Evolutionary conservation across 2,888 invertebrate genomes (phyloP), one percentile per base, ranked within the genome.

Genomic region (Pinctada fucata): DNA sequence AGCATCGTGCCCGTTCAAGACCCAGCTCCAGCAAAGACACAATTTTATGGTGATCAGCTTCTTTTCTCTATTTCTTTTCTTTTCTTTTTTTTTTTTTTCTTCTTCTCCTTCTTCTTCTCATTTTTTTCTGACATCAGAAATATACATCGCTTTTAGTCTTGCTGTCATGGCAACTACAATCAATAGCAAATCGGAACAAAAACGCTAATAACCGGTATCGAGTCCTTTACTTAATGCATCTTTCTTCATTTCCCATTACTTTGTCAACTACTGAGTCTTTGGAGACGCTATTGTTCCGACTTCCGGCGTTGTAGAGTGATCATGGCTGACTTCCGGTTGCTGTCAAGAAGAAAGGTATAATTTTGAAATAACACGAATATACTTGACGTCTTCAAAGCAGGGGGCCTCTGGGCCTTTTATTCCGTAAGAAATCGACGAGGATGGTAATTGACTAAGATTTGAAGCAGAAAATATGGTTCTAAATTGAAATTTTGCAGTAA

Each of bases 161-260:
- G 84, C 84, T 76, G 76, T 83, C 82, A 86, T 81, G 82, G 83
- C 76, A 71, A 85, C 81, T 51, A 72, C 73, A 78, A 86, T 85
- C 84, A 83, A 85, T 86, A 78, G 66, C 76, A 77, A 78, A 78
- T 74, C 79, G 74, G 82, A 82, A 84, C 83, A 85, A 86, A 85
- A 85, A 81, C 83, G 70, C 78, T 85, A 86, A 84, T 85, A 83
- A 83, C 82, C 80, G 78, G 83, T 83, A 85, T 82, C 80, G 79
- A 83, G 79, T 84, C 82, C 84, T 82, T 84, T 84, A 85, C 86
- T 83, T 82, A 84, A 83, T 83, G 81, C 85, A 83, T 82, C 83
- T 83, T 82, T 79, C 79, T 78, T 84, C 81, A 85, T 85, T 86
- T 85, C 86, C 85, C 82, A 65, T 75, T 80, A 81, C 84, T 83